These are phyloP conservation scores for Dolichotis patagonum DNA, from an alignment of 2,113 vertebrate genomes.

Conservation along the genomic window DNA sequence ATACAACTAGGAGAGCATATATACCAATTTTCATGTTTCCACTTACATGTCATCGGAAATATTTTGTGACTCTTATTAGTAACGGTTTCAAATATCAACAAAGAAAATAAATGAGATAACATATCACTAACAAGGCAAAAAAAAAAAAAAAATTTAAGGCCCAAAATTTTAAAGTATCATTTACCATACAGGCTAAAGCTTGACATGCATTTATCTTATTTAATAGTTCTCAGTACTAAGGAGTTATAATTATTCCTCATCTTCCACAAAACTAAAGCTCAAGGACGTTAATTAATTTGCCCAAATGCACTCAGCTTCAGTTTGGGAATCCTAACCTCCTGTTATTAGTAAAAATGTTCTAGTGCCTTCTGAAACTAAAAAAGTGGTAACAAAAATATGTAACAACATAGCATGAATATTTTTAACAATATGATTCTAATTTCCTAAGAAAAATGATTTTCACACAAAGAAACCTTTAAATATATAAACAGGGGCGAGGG, in stretches of 20 bases:
- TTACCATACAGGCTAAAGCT: background rate
- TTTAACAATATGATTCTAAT: background rate
- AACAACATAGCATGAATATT: background rate
- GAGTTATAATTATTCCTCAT: background rate
- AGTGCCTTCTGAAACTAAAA: background rate
- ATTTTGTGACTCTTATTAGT: background rate
- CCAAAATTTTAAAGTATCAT: background rate
- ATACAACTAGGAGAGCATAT: background rate
- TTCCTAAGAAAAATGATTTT: conserved; percentile 29
- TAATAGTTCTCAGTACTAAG: background rate
- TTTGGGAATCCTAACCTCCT: background rate
- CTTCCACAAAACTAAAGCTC: background rate
- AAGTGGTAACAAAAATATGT: background rate
- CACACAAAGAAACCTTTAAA: background rate
- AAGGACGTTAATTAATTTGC: background rate
- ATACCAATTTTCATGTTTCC: background rate
- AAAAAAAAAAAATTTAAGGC: background rate
- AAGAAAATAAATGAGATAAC: background rate
- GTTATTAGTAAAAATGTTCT: background rate
- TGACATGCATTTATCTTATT: background rate
- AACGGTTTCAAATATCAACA: conserved; percentile 23
- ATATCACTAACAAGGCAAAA: background rate
- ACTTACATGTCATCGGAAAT: background rate
- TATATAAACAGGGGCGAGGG: background rate
- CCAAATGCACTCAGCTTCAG: background rate